Conservation (phyloP, 2,888 invertebrate species). For the Andrena trimmerana region DNA sequence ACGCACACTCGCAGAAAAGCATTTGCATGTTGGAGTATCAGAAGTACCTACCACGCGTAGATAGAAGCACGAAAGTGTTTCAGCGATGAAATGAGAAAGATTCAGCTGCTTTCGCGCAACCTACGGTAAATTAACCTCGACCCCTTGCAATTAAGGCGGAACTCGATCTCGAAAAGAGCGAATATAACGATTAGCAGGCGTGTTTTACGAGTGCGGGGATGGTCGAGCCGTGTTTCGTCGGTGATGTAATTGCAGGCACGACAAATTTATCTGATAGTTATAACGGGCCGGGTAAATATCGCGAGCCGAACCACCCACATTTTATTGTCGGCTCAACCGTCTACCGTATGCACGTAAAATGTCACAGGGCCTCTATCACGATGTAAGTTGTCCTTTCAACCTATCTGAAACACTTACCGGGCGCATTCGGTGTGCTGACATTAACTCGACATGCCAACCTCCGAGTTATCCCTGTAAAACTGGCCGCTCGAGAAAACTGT, state of each 20-base stretch:
- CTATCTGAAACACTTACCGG: slow-evolving; percentile 19
- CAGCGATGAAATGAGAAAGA: slow-evolving; percentile 36
- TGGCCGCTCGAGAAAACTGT: not conserved
- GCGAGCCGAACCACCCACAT: slow-evolving; percentile 53
- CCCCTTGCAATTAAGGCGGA: slow-evolving; percentile 61
- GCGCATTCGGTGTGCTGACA: slow-evolving; percentile 16
- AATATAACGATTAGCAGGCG: slow-evolving; percentile 56
- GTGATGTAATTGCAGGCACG: slow-evolving; percentile 47
- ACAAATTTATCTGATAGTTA: slow-evolving; percentile 59
- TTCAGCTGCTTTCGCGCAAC: slow-evolving; percentile 36
- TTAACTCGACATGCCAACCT: slow-evolving; percentile 17
- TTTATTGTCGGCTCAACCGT: slow-evolving; percentile 38
- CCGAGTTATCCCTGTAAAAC: not conserved
- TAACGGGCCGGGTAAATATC: slow-evolving; percentile 51
- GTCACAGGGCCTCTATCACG: slow-evolving; percentile 49
- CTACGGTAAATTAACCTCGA: slow-evolving; percentile 45
- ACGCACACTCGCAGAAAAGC: not conserved
- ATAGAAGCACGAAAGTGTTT: slow-evolving; percentile 4
- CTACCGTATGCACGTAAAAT: slow-evolving; percentile 51
- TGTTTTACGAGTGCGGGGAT: slow-evolving; percentile 54
- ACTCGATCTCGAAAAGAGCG: slow-evolving; percentile 45
- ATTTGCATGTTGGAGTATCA: not conserved
- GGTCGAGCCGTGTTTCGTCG: slow-evolving; percentile 28
- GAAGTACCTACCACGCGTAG: not conserved
- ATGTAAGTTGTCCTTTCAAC: slow-evolving; percentile 37